Evolutionary conservation across 2,797 vertebrate species (phyloP).

Genomic region (Netta rufina): DNA sequence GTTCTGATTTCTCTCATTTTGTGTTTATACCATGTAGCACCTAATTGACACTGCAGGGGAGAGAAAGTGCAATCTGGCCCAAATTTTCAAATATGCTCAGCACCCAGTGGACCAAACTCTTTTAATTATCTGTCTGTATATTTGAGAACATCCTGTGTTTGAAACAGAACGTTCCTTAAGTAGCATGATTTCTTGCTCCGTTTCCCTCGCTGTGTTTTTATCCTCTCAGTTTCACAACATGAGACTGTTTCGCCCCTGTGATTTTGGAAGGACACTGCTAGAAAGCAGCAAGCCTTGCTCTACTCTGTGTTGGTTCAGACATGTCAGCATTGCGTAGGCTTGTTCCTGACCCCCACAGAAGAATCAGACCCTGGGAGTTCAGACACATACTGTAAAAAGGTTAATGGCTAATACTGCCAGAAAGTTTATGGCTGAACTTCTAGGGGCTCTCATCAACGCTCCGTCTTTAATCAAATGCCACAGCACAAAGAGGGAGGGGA

Average conservation of each 20-base stretch:
- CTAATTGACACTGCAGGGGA: not conserved
- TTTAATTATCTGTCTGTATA: constrained; percentile 39
- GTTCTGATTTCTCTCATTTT: not conserved
- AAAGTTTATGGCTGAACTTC: constrained; percentile 54
- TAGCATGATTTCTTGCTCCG: not conserved
- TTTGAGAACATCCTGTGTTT: not conserved
- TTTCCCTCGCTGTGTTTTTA: not conserved
- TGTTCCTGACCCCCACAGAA: not conserved
- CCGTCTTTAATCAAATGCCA: constrained; percentile 15
- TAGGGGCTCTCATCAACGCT: not conserved
- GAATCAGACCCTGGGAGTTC: not conserved
- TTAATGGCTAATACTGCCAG: not conserved
- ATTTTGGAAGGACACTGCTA: not conserved
- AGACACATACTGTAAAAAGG: constrained; percentile 33
- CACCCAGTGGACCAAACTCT: constrained; percentile 16
- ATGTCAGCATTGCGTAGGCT: not conserved
- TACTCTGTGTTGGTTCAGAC: not conserved
- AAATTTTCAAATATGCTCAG: constrained; percentile 26
- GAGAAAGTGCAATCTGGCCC: not conserved
- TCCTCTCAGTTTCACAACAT: not conserved
- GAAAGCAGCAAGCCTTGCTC: not conserved
- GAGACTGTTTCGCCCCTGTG: not conserved
- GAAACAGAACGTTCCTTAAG: constrained; percentile 17
- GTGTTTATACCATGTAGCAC: not conserved
- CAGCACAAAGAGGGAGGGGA: not conserved